Conservation (phyloP, 1,140 invertebrate species). For the Dryas iulia region DNA sequence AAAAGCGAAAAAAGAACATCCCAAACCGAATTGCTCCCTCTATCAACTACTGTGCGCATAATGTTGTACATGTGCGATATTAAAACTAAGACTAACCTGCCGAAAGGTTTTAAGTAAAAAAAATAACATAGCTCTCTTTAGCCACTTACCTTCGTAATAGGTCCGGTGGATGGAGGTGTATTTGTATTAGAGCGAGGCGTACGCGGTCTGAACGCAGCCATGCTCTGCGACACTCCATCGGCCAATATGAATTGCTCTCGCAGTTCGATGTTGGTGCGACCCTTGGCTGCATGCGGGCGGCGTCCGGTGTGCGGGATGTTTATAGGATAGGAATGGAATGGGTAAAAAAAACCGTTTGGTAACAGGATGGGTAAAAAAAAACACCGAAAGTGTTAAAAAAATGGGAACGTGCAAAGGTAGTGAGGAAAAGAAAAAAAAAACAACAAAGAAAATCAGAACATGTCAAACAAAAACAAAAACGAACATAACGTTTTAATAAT, state of each 20-base stretch:
- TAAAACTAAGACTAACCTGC: slow-evolving; percentile 67
- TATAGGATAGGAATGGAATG: slow-evolving; percentile 53
- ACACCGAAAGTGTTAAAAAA: slow-evolving; percentile 72
- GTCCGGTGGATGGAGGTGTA: slow-evolving; percentile 87
- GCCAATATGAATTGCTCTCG: slow-evolving; percentile 99
- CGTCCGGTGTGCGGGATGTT: slow-evolving; percentile 74
- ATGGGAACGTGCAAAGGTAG: slow-evolving; percentile 70
- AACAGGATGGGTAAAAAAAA: slow-evolving; percentile 61
- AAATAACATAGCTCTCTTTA: slow-evolving; percentile 40
- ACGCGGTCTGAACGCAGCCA: slow-evolving; percentile 96
- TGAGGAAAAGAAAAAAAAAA: slow-evolving; percentile 75
- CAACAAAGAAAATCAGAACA: slow-evolving; percentile 78
- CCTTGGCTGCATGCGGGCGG: slow-evolving; percentile 93
- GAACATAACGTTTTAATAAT: slow-evolving; percentile 48
- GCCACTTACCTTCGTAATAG: slow-evolving; percentile 94
- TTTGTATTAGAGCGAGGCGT: slow-evolving; percentile 90
- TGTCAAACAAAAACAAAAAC: slow-evolving; percentile 65
- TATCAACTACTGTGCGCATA: slow-evolving; percentile 75
- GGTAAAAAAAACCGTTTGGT: slow-evolving; percentile 70
- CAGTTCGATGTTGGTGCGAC: slow-evolving; percentile 99
- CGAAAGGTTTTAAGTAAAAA: slow-evolving; percentile 48
- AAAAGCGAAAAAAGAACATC: slow-evolving; percentile 66
- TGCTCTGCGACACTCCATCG: slow-evolving; percentile 97
- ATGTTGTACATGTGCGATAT: slow-evolving; percentile 69
- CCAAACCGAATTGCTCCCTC: slow-evolving; percentile 76